Evolutionary conservation across 2,113 vertebrate species (phyloP).

Genomic region (Vidua chalybeata): DNA sequence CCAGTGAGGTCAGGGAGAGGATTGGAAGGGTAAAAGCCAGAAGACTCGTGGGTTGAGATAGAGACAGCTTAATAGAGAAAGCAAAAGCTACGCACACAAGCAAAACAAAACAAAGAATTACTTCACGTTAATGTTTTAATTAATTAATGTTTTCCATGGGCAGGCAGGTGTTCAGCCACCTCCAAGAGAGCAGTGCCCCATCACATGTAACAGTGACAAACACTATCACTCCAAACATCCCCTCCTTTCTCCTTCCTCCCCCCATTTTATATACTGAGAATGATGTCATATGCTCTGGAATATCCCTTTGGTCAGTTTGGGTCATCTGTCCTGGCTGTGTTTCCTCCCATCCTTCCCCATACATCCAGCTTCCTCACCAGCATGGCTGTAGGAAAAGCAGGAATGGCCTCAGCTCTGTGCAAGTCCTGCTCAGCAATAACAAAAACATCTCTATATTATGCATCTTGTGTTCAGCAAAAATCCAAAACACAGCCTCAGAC

Average conservation of each 20-base stretch:
- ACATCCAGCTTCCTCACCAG: neutral
- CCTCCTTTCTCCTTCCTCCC: neutral
- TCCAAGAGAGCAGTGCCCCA: neutral
- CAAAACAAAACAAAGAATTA: neutral
- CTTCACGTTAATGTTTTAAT: neutral
- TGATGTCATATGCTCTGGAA: neutral
- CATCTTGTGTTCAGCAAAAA: neutral
- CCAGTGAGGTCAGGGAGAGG: neutral
- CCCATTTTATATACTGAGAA: neutral
- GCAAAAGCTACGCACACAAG: fast-evolving
- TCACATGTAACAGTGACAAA: neutral
- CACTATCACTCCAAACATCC: neutral
- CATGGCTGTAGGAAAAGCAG: fast-evolving
- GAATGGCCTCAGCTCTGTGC: neutral
- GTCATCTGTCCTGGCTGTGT: neutral
- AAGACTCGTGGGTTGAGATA: neutral
- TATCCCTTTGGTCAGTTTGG: neutral
- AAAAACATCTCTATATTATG: neutral
- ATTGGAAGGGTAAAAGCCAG: neutral
- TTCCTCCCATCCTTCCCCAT: fast-evolving
- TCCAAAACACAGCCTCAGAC: neutral
- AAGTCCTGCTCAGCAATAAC: neutral
- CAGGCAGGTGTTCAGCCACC: neutral
- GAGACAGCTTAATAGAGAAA: neutral
- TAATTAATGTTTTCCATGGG: neutral